Base-by-base conservation (phyloP, 1,140 invertebrate species). In the Lordiphosa clarofinis region DNA sequence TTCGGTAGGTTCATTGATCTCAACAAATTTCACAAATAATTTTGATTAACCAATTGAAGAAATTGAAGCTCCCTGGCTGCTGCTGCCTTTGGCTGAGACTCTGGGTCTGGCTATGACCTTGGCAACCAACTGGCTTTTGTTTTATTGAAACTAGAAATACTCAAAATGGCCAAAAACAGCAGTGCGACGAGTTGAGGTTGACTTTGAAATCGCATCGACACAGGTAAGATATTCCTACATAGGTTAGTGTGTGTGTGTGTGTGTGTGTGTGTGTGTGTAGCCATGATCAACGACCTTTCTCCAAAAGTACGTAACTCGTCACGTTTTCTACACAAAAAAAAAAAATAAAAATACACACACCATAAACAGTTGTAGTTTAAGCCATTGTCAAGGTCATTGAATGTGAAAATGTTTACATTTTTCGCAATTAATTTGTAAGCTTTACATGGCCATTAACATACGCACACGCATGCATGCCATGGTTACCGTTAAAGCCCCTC, bases 221-320 rank as follows among this genome's bases (percentile, higher is more conserved):
- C 28, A 31, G 28, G 28, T 31, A 31, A 31, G 7, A 31, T 31
- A 31, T 31, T 31, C 28, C 28, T 31, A 31, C 28, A 31, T 28
- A 31, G 11, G 44, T 35, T 28, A 11, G 39, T 56, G 37, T 40
- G 19, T 19, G 3, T 2, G 19, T 57, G n/a, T 35, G 13, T 56
- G 24, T 52, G 24, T 56, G 38, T 54, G 31, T 62, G 57, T 63
- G 38, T 35, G 42, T 56, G 61, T 81, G 75, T 46, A 46, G 19
- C 43, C 43, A 46, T 46, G 43, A 46, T 46, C 43, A 46, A 46
- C 43, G 43, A 46, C 43, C 43, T 46, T 46, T 46, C 43, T 46
- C 43, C 43, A 46, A 46, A 46, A 46, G 43, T 46, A 82, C 78
- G 78, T 82, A 79, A 82, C 73, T 73, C 69, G 78, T 71, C 78